phyloP scores from a whole-genome alignment of 2,888 invertebrate genomes.

The Rutpela maculata region DNA sequence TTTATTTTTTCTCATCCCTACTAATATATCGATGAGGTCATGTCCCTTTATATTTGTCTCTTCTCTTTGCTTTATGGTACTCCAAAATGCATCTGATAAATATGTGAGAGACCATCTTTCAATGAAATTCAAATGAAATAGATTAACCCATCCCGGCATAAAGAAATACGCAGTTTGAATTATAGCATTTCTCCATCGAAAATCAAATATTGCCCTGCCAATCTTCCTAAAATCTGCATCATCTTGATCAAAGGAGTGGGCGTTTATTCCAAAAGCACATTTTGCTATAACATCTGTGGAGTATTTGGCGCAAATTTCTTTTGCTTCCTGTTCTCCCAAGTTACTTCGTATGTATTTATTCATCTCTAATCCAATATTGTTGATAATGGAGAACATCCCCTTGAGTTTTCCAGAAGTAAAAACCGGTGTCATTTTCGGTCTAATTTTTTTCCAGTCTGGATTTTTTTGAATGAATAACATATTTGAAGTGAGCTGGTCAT shows the following conservation, averaged over 20 bases:
- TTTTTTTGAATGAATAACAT: no score
- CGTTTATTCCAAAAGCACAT: conserved; percentile 73
- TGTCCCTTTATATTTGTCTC: conserved; percentile 54
- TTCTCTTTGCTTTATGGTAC: no score
- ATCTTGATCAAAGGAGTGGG: conserved; percentile 69
- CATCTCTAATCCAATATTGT: conserved; percentile 68
- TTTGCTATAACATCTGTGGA: conserved; percentile 71
- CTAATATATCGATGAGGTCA: conserved; percentile 76
- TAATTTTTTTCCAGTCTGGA: no score
- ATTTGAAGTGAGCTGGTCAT: no score
- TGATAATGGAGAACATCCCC: conserved; percentile 71
- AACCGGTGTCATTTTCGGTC: no score
- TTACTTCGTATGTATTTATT: conserved; percentile 50
- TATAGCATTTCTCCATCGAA: conserved; percentile 60
- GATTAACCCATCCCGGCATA: conserved; percentile 58
- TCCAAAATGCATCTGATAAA: conserved; percentile 52
- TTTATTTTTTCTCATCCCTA: conserved; percentile 30
- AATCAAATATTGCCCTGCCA: conserved; percentile 51
- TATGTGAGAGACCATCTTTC: conserved; percentile 60
- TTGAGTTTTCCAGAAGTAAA: no score
- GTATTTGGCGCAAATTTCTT: conserved; percentile 55
- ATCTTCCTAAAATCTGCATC: conserved; percentile 69
- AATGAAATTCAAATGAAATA: conserved; percentile 62
- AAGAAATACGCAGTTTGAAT: conserved; percentile 62
- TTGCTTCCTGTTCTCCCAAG: conserved; percentile 59